Evolutionary conservation across 2,113 vertebrate genomes (phyloP).

Genomic region (Hyaena hyaena): DNA sequence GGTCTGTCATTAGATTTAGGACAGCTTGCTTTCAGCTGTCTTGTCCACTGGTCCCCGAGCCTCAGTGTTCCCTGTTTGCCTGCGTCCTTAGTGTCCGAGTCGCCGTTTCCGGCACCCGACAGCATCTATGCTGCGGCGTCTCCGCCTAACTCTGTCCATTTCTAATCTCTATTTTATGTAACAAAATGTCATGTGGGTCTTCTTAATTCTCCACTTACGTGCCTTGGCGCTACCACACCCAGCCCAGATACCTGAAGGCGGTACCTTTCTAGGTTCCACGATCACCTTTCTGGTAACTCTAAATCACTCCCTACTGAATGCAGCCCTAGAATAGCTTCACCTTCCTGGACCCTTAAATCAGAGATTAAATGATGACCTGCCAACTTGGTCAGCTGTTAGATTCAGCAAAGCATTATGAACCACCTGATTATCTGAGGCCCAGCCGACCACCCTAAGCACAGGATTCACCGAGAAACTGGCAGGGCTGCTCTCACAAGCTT

Average conservation of each 20-base stretch:
- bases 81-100: not conserved
- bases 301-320: not conserved
- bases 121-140: not conserved
- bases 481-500: not conserved
- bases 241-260: not conserved
- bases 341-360: not conserved
- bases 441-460: not conserved
- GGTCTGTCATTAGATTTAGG: not conserved
- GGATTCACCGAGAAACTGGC: not conserved
- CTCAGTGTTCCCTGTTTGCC: not conserved
- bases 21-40: not conserved
- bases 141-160: not conserved
- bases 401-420: not conserved
- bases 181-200: not conserved
- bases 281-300: not conserved
- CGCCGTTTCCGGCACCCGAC: not conserved
- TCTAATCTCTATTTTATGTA: conserved; percentile 27
- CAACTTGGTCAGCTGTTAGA: not conserved
- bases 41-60: not conserved
- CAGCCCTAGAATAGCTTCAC: not conserved
- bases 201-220: not conserved
- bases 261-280: not conserved
- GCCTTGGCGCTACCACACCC: not conserved
- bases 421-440: not conserved
- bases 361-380: not conserved